Evolutionary conservation across 1,140 invertebrate species (phyloP).

Genomic region (Panulirus ornatus): DNA sequence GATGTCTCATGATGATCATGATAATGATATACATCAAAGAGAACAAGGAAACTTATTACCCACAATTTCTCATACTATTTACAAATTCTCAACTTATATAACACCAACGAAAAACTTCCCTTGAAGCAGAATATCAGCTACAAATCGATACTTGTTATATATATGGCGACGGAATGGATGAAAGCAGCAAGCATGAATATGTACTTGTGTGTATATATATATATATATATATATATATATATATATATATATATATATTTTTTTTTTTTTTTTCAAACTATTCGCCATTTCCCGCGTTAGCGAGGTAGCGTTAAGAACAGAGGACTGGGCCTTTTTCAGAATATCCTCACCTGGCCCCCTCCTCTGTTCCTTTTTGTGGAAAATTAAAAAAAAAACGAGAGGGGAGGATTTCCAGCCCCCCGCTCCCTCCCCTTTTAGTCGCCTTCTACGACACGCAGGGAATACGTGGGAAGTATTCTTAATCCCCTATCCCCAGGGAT

Average conservation of each 20-base stretch:
- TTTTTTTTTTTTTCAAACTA: too few species aligned
- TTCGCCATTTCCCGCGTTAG: too few species aligned
- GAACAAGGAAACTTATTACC: not conserved
- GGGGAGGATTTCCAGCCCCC: not conserved
- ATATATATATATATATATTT: slow-evolving; percentile 26
- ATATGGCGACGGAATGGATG: too few species aligned
- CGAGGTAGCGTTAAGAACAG: too few species aligned
- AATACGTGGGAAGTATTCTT: not conserved
- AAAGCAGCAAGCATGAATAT: too few species aligned
- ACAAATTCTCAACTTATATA: not conserved
- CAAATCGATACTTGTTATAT: not conserved
- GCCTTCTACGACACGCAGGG: too few species aligned
- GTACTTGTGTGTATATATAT: too few species aligned
- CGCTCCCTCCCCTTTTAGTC: not conserved
- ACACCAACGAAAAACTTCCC: not conserved
- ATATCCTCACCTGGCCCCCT: too few species aligned
- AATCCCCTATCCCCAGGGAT: not conserved
- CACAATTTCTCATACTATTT: not conserved
- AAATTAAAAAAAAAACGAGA: not conserved
- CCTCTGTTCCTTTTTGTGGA: not conserved
- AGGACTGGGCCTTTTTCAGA: too few species aligned
- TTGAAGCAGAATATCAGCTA: not conserved
- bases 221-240: slow-evolving; percentile 27
- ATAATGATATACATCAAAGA: not conserved
- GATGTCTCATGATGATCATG: not conserved